A percentile compares a stretch with the other conserved stretches of the same genome.
These are phyloP conservation scores for Holacanthella duospinosa DNA, from an alignment of 2,888 invertebrate species.

Conservation along the genomic window DNA sequence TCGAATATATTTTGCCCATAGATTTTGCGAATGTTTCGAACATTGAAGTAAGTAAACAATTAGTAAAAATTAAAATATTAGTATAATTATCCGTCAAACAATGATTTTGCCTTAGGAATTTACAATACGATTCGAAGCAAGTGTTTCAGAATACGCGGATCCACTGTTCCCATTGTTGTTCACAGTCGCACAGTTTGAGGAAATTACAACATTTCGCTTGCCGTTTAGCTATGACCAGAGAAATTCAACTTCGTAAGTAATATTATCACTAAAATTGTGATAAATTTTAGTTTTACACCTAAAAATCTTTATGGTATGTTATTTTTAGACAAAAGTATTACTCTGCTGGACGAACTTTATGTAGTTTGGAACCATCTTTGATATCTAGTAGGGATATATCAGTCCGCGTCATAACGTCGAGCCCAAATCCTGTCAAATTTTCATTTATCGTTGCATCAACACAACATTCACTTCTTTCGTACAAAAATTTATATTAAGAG, in stretches of 20 bases:
- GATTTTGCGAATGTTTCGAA: no score
- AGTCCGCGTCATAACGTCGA: slow-evolving; percentile 8
- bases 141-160: slow-evolving; percentile 1
- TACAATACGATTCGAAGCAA: slow-evolving; percentile 21
- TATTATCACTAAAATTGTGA: neutral
- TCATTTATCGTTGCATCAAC: slow-evolving; percentile 5
- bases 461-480: no score
- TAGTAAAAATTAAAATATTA: neutral
- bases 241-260: neutral
- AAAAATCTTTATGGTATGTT: neutral
- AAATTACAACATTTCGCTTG: slow-evolving; percentile 13
- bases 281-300: no score
- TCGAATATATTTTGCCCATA: neutral
- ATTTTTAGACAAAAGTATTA: slow-evolving; percentile 3
- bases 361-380: neutral
- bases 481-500: no score
- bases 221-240: neutral
- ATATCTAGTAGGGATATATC: neutral
- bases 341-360: slow-evolving; percentile 2
- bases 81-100: neutral
- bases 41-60: neutral
- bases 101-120: neutral
- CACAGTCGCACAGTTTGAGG: slow-evolving; percentile 13
- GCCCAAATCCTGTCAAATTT: neutral
- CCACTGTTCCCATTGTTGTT: slow-evolving; percentile 16